Percentiles rank a stretch among this genome's conserved stretches.
Conservation (phyloP, 1,140 invertebrate genomes). For the Sitophilus oryzae region DNA sequence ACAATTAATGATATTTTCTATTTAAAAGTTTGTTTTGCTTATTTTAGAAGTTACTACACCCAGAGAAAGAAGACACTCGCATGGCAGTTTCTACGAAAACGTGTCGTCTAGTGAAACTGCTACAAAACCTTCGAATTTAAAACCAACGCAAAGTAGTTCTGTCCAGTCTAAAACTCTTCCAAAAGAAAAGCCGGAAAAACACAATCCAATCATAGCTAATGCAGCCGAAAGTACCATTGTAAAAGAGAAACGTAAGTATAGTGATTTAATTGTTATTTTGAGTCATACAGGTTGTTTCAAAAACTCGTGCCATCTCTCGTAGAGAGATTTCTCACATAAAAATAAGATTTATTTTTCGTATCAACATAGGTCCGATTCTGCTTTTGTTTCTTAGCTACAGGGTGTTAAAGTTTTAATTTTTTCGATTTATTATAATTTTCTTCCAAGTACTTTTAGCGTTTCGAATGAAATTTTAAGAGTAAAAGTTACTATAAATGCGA, state of each 20-base stretch:
- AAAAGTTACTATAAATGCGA: no score
- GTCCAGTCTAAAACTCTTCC: conserved; percentile 12
- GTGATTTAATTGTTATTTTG: no score
- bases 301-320: no score
- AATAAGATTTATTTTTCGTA: no score
- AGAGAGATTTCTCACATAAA: not conserved
- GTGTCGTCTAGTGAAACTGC: conserved; percentile 17
- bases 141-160: conserved; percentile 1
- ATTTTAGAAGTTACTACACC: conserved; percentile 6
- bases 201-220: not conserved
- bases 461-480: no score
- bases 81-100: conserved; percentile 36
- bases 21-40: not conserved
- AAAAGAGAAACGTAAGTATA: conserved; percentile 13
- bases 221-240: conserved; percentile 11
- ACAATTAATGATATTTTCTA: not conserved
- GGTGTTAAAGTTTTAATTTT: no score
- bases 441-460: no score
- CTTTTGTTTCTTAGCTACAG: no score
- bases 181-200: conserved; percentile 14
- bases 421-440: no score
- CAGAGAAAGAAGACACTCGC: conserved; percentile 24
- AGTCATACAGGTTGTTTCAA: no score
- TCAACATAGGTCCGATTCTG: no score
- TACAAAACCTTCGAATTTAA: conserved; percentile 5